Base-by-base conservation (phyloP, 1,140 invertebrate genomes). In the Eubasilissa regina region DNA sequence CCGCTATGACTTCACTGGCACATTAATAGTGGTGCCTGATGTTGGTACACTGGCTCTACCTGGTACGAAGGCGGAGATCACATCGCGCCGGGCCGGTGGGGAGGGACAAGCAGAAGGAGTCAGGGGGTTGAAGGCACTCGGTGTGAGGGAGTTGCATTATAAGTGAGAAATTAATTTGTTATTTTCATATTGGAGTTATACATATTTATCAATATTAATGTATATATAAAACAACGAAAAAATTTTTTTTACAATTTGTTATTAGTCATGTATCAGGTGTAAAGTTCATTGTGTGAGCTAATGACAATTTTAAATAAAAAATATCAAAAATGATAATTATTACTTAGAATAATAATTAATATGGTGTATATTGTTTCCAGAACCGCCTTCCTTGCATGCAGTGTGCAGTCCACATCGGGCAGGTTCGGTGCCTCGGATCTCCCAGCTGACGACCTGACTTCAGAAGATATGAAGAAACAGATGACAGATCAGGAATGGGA, bases 21-120 rank as follows among this genome's bases (percentile, higher is more conserved):
- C 97, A 0, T 89, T 99, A 7, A 99, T 99, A 85, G 98, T 99
- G 4, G 96, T 99, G 0, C 99, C 99, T 1, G 98, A 99, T 91
- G 95, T 99, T 1, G 93, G 94, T 7, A 93, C 94, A 4, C 85
- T 99, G 25, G 92, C 95, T n/a, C 85, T 95, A 68, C 95, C 97
- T 0, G 98, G 97, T 21, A 94, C 95, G 0, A 93, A 94, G 85
- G 93, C 96, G 8, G 97, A 99, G 86, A 90, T 92, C n/a, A 92
- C 91, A 0, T 92, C 94, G 0, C 90, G 93, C 10, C 94, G 96
- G 78, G 93, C 93, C 81, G 87, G 88, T 0, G 92, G 91, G 58
- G 94, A 96, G 84, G 91, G 91, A 7, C 92, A 94, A 78, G 90
- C 90, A 83, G 97, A 99, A 85, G 99, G 99, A 72, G 92, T 99